Base-by-base conservation (phyloP, 2,113 vertebrate species). In the Python bivittatus region DNA sequence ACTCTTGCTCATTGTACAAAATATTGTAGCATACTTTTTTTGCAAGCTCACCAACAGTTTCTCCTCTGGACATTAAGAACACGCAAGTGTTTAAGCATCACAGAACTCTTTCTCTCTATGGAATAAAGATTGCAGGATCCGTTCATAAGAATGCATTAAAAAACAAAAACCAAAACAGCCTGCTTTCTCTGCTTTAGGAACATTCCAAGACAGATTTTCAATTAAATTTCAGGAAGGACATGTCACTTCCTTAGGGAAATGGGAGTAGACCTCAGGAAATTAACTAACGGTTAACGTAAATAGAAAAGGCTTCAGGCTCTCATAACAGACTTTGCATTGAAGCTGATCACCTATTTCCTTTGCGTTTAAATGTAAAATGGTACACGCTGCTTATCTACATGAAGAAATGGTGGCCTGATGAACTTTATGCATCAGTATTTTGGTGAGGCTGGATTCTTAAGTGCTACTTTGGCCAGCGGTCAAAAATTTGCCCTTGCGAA, bases 221-320 rank as follows among this genome's bases (percentile, higher is more conserved):
- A 72, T 72, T 68, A 72, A 88, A 87, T 29, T 87, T 56, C 91
- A 91, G 91, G 91, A 88, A 91, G 85, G 91, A 91, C 85, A 64
- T 72, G 20, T 68, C n/a, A 72, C 52, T 91, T 87, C 91, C 85
- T 91, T 79, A 44, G 61, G 91, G 91, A 91, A 88, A 87, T 88
- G 85, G 91, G 85, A 91, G 85, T 87, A 88, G 27, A 61, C 25
- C n/a, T 38, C 91, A 87, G 91, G 91, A 91, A 91, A 91, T 87
- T 56, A 72, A 85, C 85, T 87, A 91, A 87, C 42, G 25, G 85
- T 86, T 72, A 87, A 87, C 29, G 61, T 87, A 86, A 91, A 91
- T 42, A 91, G 23, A 54, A 58, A 53, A 27, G 11, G 23, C 27
- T 61, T 12, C 6, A 15, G n/a, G 12, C 54, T 58, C 1, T 29